These are phyloP conservation scores for Carassius gibelio DNA, from an alignment of 2,113 vertebrate species.

Conservation along the genomic window DNA sequence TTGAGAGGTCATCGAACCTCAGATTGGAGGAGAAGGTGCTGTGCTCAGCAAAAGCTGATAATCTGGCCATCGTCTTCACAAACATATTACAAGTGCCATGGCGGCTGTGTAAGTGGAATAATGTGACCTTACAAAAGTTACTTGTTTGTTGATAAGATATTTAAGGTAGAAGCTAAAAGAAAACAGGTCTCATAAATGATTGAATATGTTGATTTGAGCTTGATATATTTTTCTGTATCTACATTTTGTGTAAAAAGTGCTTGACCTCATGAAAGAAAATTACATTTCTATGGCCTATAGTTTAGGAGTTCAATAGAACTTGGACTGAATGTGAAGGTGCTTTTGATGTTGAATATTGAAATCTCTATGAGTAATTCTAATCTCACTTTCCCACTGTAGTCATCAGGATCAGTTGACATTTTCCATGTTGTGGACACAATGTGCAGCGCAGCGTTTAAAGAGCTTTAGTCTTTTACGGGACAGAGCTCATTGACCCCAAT, in stretches of 20 bases:
- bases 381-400: not conserved
- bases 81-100: slow-evolving; percentile 9
- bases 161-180: not conserved
- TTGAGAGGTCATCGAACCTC: slow-evolving; percentile 65
- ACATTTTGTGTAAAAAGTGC: too few species aligned
- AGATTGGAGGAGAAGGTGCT: slow-evolving; percentile 76
- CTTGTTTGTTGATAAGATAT: not conserved
- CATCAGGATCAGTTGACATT: slow-evolving; percentile 37
- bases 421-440: slow-evolving; percentile 28
- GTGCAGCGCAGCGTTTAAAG: slow-evolving; percentile 70
- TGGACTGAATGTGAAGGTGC: not conserved
- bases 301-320: not conserved
- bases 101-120: not conserved
- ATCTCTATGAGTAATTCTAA: slow-evolving; percentile 1
- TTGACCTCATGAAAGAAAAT: too few species aligned
- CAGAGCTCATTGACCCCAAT: slow-evolving; percentile 78
- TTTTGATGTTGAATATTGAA: not conserved
- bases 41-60: slow-evolving; percentile 82
- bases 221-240: not conserved
- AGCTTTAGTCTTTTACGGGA: slow-evolving; percentile 72
- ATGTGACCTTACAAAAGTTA: not conserved
- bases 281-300: not conserved
- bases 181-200: not conserved
- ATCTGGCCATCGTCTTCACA: slow-evolving; percentile 59
- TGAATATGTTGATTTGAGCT: not conserved